These are phyloP conservation scores for Enteromius thamalakanensis DNA, from an alignment of 2,797 vertebrate genomes.

Conservation along the genomic window DNA sequence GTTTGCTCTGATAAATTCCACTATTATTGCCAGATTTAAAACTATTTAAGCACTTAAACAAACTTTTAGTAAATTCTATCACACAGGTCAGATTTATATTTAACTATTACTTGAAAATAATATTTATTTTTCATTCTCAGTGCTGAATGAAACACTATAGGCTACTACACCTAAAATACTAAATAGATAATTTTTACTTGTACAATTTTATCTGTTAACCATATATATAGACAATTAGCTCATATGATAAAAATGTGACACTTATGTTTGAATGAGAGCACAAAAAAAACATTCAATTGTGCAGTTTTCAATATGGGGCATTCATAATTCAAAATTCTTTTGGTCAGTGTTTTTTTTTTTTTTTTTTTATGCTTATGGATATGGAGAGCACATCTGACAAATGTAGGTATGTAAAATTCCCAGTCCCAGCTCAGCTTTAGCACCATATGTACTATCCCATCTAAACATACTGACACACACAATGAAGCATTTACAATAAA, in stretches of 20 bases:
- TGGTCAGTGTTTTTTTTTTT: background rate
- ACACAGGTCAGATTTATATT: background rate
- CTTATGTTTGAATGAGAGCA: background rate
- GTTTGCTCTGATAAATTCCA: background rate
- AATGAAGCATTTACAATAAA: background rate
- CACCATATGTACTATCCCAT: background rate
- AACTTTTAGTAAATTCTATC: background rate
- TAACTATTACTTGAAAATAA: background rate
- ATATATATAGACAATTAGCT: background rate
- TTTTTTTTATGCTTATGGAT: background rate
- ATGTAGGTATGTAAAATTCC: background rate
- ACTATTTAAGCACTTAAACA: background rate
- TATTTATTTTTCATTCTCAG: background rate
- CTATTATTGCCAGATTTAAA: background rate
- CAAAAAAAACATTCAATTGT: background rate
- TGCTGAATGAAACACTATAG: background rate
- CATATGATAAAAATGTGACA: background rate
- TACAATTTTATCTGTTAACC: background rate
- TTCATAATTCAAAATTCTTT: background rate
- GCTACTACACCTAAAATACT: too few relatives aligned
- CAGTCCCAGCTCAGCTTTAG: background rate
- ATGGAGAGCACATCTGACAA: background rate
- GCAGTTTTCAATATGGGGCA: background rate
- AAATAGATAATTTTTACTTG: background rate
- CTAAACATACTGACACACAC: background rate